Evolutionary conservation across 2,888 invertebrate genomes (phyloP).

Genomic region (Oxyscelio sp.): DNA sequence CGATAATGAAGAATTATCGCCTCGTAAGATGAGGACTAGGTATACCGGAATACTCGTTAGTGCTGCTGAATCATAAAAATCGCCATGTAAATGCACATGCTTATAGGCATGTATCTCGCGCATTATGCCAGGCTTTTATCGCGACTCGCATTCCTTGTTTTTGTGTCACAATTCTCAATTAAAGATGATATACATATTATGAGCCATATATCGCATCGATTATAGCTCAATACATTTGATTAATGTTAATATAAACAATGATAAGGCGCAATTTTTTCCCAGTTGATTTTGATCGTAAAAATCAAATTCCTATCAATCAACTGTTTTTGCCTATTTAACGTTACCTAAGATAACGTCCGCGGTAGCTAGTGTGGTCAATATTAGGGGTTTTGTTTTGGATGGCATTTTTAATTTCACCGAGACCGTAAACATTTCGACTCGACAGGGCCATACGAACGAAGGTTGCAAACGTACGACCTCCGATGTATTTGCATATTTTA

Average conservation of each 20-base stretch:
- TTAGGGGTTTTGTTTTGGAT: conserved; percentile 86
- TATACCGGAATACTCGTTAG: conserved; percentile 84
- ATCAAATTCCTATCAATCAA: conserved; percentile 31
- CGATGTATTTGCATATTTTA: conserved; percentile 88
- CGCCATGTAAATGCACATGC: conserved; percentile 76
- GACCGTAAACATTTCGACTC: conserved; percentile 88
- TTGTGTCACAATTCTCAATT: conserved; percentile 60
- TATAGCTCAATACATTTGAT: conserved; percentile 45
- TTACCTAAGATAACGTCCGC: conserved; percentile 16
- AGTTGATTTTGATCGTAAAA: conserved; percentile 21
- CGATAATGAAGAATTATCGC: conserved; percentile 89
- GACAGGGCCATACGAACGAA: conserved; percentile 64
- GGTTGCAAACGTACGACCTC: conserved; percentile 80
- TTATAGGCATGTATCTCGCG: conserved; percentile 59
- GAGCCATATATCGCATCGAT: conserved; percentile 50
- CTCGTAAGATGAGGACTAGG: conserved; percentile 78
- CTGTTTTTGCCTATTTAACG: not conserved
- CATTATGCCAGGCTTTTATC: conserved; percentile 60
- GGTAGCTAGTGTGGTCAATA: conserved; percentile 79
- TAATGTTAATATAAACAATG: conserved; percentile 32
- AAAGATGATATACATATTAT: conserved; percentile 62
- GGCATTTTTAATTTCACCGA: conserved; percentile 87
- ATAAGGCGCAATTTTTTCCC: not conserved
- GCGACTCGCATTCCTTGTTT: conserved; percentile 45
- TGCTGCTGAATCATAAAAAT: conserved; percentile 86